A percentile compares a stretch with the other conserved stretches of the same genome.
These are phyloP conservation scores for Nyctereutes procyonoides DNA, from an alignment of 2,113 vertebrate genomes.

Conservation along the genomic window DNA sequence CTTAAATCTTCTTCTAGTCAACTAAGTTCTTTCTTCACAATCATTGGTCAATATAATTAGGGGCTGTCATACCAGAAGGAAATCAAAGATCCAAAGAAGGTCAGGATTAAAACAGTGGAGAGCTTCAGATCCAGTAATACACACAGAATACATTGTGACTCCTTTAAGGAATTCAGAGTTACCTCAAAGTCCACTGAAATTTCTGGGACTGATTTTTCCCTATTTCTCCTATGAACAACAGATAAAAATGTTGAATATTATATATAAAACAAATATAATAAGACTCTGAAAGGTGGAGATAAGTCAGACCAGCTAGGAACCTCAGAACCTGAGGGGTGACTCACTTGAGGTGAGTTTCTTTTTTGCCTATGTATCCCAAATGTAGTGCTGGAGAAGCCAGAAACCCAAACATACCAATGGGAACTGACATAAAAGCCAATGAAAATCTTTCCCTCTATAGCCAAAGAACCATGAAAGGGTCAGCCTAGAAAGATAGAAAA, in stretches of 20 bases:
- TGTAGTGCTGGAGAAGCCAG: background rate
- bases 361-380: background rate
- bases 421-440: background rate
- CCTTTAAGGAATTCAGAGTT: background rate
- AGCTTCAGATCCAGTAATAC: slow-evolving; percentile 27
- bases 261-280: slow-evolving; percentile 19
- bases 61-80: background rate
- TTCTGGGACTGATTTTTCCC: background rate
- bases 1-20: slow-evolving; percentile 29
- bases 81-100: slow-evolving; percentile 42
- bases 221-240: background rate
- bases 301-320: background rate
- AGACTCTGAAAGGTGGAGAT: slow-evolving; percentile 4
- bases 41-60: slow-evolving; percentile 15
- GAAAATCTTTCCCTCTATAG: slow-evolving; percentile 3
- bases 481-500: background rate
- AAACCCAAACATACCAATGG: background rate
- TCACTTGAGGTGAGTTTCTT: background rate
- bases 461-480: background rate
- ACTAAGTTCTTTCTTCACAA: background rate
- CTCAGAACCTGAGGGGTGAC: background rate
- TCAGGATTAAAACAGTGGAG: background rate
- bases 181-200: background rate
- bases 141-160: background rate
- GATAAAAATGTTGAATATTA: background rate